A percentile compares a stretch with the other conserved stretches of the same genome.
These are phyloP conservation scores for Acronicta aceris DNA, from an alignment of 2,888 invertebrate genomes.

Conservation along the genomic window DNA sequence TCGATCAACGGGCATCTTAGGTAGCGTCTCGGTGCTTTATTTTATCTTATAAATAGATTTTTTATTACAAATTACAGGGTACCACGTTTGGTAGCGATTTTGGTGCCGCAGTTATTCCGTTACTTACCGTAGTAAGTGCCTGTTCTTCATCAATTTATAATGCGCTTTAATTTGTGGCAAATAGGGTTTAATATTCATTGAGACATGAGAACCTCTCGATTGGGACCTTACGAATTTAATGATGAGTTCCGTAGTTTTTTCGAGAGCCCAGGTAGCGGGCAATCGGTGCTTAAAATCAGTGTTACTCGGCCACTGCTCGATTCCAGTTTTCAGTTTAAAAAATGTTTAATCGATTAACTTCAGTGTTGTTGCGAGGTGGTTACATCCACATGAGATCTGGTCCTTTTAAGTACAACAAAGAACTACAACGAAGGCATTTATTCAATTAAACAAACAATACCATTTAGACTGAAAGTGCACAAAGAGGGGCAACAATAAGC, in stretches of 20 bases:
- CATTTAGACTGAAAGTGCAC: conserved; percentile 83
- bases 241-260: conserved; percentile 77
- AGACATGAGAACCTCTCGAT: conserved; percentile 44
- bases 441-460: conserved; percentile 87
- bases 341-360: conserved; percentile 62
- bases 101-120: conserved; percentile 71
- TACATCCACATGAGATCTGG: conserved; percentile 58
- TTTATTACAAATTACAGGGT: conserved; percentile 89
- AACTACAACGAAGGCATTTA: conserved; percentile 80
- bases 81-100: conserved; percentile 88
- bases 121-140: conserved; percentile 73
- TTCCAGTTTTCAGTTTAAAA: conserved; percentile 54
- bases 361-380: conserved; percentile 54
- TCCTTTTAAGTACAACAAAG: conserved; percentile 65
- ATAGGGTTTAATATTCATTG: conserved; percentile 79
- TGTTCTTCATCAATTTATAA: conserved; percentile 66
- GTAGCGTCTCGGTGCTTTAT: conserved; percentile 86
- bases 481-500: conserved; percentile 72
- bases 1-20: conserved; percentile 86
- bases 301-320: conserved; percentile 53
- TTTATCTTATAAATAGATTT: conserved; percentile 89
- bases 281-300: conserved; percentile 58
- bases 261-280: conserved; percentile 73
- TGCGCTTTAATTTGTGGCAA: conserved; percentile 75
- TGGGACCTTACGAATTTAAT: conserved; percentile 72